A percentile compares a stretch with the other conserved stretches of the same genome.
Conservation (phyloP, 2,888 invertebrate species). For the Lymantria monacha region DNA sequence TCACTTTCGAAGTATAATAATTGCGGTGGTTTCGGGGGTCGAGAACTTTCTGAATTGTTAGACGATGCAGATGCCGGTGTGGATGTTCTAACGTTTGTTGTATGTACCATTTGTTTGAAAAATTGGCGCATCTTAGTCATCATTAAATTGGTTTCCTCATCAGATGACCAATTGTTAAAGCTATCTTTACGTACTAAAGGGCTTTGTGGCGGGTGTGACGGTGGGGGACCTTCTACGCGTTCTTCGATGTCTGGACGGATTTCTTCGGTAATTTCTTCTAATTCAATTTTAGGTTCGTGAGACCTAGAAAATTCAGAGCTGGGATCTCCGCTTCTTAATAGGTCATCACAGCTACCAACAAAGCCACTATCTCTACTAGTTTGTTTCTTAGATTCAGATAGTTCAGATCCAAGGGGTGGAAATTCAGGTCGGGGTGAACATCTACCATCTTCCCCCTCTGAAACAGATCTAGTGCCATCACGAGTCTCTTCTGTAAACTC, state of each 20-base stretch:
- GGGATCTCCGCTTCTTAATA: constrained; percentile 85
- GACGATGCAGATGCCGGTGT: constrained; percentile 74
- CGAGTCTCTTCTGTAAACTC: constrained; percentile 84
- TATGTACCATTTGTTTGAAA: constrained; percentile 94
- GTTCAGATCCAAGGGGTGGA: constrained; percentile 79
- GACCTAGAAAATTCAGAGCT: constrained; percentile 77
- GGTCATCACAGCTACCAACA: constrained; percentile 93
- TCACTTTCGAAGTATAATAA: constrained; percentile 95
- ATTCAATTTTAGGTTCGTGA: constrained; percentile 79
- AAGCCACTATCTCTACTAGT: constrained; percentile 94
- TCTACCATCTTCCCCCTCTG: constrained; percentile 85
- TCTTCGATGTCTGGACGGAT: constrained; percentile 80
- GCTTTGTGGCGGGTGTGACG: constrained; percentile 76
- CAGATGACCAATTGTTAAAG: constrained; percentile 96
- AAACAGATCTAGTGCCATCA: constrained; percentile 81
- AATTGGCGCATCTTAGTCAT: constrained; percentile 97
- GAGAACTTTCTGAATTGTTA: constrained; percentile 80
- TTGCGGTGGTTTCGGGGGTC: constrained; percentile 90
- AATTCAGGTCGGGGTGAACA: constrained; percentile 87
- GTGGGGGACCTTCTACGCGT: constrained; percentile 72
- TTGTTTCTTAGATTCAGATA: constrained; percentile 87
- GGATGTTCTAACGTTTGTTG: constrained; percentile 77
- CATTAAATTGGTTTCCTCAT: constrained; percentile 96
- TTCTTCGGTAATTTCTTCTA: constrained; percentile 84
- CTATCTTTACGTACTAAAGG: constrained; percentile 91